Percentiles rank a stretch among this genome's conserved stretches.
These are phyloP conservation scores for Phylloscopus trochilus DNA, from an alignment of 2,113 vertebrate genomes.

Conservation along the genomic window DNA sequence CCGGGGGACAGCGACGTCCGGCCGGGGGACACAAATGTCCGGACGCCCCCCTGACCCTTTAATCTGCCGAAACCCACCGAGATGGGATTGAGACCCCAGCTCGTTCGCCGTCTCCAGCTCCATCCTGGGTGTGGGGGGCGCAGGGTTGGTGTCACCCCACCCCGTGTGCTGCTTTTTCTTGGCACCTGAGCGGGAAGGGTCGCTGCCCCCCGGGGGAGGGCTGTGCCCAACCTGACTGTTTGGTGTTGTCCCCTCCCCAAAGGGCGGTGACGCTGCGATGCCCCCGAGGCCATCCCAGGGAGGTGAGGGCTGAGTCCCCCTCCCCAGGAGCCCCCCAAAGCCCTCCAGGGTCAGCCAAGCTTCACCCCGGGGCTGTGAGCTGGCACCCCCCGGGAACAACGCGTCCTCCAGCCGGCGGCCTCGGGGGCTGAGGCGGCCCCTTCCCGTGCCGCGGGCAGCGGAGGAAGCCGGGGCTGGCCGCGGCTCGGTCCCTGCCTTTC, in stretches of 20 bases:
- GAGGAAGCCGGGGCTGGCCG: background rate
- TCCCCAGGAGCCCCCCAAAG: background rate
- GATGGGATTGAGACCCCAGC: fast-evolving
- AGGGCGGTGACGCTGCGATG: fast-evolving
- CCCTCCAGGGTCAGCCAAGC: background rate
- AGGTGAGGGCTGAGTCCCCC: background rate
- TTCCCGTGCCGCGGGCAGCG: background rate
- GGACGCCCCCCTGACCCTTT: background rate
- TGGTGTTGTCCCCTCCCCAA: background rate
- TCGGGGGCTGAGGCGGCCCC: background rate
- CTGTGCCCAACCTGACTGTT: fast-evolving
- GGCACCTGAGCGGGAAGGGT: fast-evolving
- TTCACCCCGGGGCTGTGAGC: fast-evolving
- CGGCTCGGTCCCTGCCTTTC: slow-evolving; percentile 22
- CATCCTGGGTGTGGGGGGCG: fast-evolving
- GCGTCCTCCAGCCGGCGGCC: background rate
- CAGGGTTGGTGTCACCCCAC: background rate
- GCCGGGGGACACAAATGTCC: background rate
- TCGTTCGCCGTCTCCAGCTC: fast-evolving
- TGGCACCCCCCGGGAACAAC: fast-evolving
- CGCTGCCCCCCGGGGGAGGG: fast-evolving
- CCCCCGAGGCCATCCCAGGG: too few relatives aligned
- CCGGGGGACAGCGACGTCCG: background rate
- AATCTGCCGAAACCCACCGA: fast-evolving
- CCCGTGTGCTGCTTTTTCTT: fast-evolving